Evolutionary conservation across 1,140 invertebrate species (phyloP).

Genomic region (Apis dorsata): DNA sequence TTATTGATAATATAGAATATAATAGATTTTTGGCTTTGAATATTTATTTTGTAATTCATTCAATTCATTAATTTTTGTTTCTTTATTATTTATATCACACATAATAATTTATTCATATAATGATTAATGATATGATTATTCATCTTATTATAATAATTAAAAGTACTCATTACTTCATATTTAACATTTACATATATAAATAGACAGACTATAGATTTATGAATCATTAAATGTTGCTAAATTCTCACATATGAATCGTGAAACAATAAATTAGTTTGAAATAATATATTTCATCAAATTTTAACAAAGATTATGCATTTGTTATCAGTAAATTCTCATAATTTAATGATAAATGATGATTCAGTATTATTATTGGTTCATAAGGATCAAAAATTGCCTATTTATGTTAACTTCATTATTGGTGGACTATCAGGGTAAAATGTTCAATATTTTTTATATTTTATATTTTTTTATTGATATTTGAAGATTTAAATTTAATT

Average conservation of each 20-base stretch:
- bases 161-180: background rate
- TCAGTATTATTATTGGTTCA: slow-evolving; percentile 31
- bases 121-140: background rate
- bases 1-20: background rate
- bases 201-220: background rate
- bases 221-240: background rate
- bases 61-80: background rate
- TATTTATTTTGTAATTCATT: background rate
- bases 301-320: background rate
- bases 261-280: no score
- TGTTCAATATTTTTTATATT: background rate
- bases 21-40: background rate
- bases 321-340: background rate
- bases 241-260: background rate
- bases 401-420: slow-evolving; percentile 52
- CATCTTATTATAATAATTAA: background rate
- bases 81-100: no score
- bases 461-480: background rate
- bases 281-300: background rate
- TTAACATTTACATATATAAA: slow-evolving; percentile 4
- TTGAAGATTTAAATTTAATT: background rate
- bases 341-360: background rate
- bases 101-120: no score
- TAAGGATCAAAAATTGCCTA: slow-evolving; percentile 36
- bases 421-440: slow-evolving; percentile 63